A percentile compares a stretch with the other conserved stretches of the same genome.
phyloP scores from a whole-genome alignment of 2,797 vertebrate genomes.

The Sebastes steindachneri region DNA sequence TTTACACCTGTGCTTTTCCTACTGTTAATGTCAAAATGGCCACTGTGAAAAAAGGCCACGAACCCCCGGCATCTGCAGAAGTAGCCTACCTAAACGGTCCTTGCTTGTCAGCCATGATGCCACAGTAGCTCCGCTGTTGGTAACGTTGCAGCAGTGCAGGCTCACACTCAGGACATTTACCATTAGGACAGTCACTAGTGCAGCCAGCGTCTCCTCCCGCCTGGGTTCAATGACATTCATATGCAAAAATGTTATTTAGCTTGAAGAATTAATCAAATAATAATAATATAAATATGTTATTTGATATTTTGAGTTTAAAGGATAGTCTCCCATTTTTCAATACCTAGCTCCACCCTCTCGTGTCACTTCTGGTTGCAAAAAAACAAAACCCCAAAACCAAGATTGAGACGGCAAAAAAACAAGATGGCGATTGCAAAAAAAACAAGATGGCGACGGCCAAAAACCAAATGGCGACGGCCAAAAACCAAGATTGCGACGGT shows the following conservation, averaged over 20 bases:
- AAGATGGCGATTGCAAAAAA: background rate
- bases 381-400: background rate
- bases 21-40: background rate
- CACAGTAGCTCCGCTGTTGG: slow-evolving; percentile 15
- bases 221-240: background rate
- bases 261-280: background rate
- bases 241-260: background rate
- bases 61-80: background rate
- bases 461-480: no score
- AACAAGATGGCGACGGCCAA: background rate
- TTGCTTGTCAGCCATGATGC: slow-evolving; percentile 21
- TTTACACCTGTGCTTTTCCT: no score
- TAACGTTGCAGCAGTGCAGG: background rate
- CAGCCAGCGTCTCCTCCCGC: slow-evolving; percentile 18
- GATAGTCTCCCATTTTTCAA: background rate
- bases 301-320: background rate
- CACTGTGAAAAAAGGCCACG: background rate
- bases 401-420: background rate
- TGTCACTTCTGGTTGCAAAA: background rate
- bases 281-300: background rate
- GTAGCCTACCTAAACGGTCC: slow-evolving; percentile 26
- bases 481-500: no score
- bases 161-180: slow-evolving; percentile 30
- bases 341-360: background rate
- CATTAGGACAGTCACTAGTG: slow-evolving; percentile 31